phyloP scores from a whole-genome alignment of 2,888 invertebrate genomes.

The Ptychoptera albimana region DNA sequence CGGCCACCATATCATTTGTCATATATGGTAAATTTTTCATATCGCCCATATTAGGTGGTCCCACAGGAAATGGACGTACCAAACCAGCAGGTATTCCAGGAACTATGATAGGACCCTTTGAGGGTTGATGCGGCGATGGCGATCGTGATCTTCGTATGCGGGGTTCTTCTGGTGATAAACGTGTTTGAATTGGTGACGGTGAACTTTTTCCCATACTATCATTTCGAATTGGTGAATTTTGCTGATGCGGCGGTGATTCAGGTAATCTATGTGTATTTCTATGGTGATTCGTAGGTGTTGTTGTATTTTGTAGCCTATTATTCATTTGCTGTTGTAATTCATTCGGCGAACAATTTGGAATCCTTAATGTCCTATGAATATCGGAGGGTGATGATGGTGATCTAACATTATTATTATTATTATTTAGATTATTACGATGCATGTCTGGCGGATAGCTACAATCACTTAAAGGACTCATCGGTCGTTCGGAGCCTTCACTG shows the following conservation, averaged over 20 bases:
- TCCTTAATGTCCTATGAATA: constrained; percentile 6
- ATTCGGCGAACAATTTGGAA: constrained; percentile 7
- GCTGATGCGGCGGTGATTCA: constrained; percentile 23
- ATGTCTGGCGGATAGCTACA: constrained; percentile 7
- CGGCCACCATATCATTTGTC: constrained; percentile 24
- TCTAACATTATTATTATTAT: too few relatives aligned
- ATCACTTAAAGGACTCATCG: constrained; percentile 10
- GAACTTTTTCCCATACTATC: constrained; percentile 18
- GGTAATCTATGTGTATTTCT: constrained; percentile 21
- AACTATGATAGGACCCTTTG: constrained; percentile 28
- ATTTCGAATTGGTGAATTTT: constrained; percentile 21
- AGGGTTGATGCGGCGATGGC: constrained; percentile 13
- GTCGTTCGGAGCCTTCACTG: constrained; percentile 10
- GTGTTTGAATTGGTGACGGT: constrained; percentile 17
- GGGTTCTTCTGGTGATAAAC: constrained; percentile 16
- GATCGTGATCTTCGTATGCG: constrained; percentile 19
- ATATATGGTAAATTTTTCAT: constrained; percentile 29
- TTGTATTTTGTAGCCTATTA: constrained; percentile 10
- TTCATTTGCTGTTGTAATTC: constrained; percentile 7
- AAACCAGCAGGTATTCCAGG: constrained; percentile 26
- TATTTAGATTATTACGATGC: not conserved
- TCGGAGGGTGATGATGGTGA: constrained; percentile 4
- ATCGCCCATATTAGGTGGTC: constrained; percentile 21
- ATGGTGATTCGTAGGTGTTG: constrained; percentile 10
- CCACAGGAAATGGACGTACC: constrained; percentile 27